phyloP scores from a whole-genome alignment of 2,797 vertebrate species.

The Nothura maculosa region DNA sequence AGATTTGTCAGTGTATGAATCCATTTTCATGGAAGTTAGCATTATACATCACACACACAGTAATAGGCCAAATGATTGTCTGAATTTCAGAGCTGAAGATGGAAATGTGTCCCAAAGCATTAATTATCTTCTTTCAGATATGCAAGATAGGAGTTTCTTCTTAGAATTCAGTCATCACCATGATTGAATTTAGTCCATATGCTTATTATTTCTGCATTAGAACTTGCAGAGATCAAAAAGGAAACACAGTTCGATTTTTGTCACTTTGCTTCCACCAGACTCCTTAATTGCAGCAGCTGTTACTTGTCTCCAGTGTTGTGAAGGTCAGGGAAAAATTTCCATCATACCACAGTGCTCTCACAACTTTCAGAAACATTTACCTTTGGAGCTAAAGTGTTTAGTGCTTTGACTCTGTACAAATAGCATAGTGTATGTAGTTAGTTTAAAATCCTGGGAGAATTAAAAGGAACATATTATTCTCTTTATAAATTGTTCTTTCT shows the following conservation, averaged over 20 bases:
- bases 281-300: not conserved
- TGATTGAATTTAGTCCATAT: not conserved
- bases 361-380: not conserved
- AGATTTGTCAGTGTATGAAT: not conserved
- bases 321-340: not conserved
- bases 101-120: not conserved
- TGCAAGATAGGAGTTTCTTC: not conserved
- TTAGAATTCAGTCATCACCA: not conserved
- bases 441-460: not conserved
- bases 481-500: not conserved
- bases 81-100: not conserved
- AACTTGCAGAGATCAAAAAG: not conserved
- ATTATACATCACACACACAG: not conserved
- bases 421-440: not conserved
- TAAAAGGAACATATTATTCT: not conserved
- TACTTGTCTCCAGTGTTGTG: not conserved
- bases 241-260: not conserved
- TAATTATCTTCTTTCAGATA: not conserved
- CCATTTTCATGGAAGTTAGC: not conserved
- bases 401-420: not conserved
- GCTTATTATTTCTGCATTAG: not conserved
- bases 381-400: not conserved
- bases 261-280: not conserved
- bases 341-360: not conserved
- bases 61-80: not conserved